Base-by-base conservation (phyloP, 23 tunicate species). In the Trididemnum clinides region DNA sequence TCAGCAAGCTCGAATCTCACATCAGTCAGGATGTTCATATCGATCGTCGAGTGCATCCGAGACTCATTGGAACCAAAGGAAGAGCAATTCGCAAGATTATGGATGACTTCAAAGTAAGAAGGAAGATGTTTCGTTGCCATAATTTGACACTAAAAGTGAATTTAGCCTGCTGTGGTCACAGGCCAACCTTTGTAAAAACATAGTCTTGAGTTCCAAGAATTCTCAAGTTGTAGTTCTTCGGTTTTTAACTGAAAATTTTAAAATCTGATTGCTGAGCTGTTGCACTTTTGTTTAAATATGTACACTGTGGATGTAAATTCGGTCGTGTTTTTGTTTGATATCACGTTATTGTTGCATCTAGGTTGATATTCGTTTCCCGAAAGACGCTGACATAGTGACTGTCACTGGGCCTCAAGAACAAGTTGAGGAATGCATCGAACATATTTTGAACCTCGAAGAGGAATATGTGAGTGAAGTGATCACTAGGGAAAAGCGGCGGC, bases 351-450 rank as follows among this genome's bases (percentile, higher is more conserved):
- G 10, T 44, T 15, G 10, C 54, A 44, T 44, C 54, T 32, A 95
- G 98, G 91, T 97, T 85, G 94, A 94, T 62, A 89, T 94, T 50
- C 72, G 91, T 22, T 97, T 94, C 84, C 97, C 91, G 1, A 85
- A 86, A 66, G 87, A 97, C 34, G 88, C 65, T 31, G 99, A 97
- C 62, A 90, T 88, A 27, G 95, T 97, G 29, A 97, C 95, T 18
- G 99, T 97, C 28, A 97, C 96, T 20, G 99, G 99, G 32, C 63
- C 93, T 19, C 91, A 88, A 26, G 99, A 97, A 19, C 84, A 81
- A 39, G 99, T 97, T 71, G 97, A 97, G 19, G 97, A 92, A 70
- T 97, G 99, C 86, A 85, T 97, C 77, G 99, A 97, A 39, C 95
- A 97, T 63, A 82, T 97, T 62, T 91, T 97, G 66, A 97, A 97